Evolutionary conservation across 2,113 vertebrate species (phyloP), one percentile per base, ranked within the genome.

Genomic region (Oncorhynchus kisutch): DNA sequence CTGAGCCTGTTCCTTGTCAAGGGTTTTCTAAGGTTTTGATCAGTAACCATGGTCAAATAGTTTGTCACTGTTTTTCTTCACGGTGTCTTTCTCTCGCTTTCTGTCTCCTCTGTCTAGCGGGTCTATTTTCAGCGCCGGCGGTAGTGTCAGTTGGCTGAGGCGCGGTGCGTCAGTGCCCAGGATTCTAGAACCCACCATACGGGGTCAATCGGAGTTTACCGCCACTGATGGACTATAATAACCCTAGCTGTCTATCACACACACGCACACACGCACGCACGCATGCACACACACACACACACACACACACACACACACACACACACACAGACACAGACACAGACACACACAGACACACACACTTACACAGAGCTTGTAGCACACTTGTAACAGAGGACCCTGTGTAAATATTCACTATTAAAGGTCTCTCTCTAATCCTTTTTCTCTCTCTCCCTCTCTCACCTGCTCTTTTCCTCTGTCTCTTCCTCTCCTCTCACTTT

Each of bases 171-270:
- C 83, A 75, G 74, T 78, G 84, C 76, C 5, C 7, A 54, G 70
- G 78, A 82, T 82, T 87, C 66, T 74, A 86, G 81, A 76, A 84
- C 79, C 88, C 83, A 72, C 78, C 77, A 80, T 74, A 83, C 20
- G 80, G 88, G 89, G 88, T 89, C 87, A 83, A 7, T 18, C 12
- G 24, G 79, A 81, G 86, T 87, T 88, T 86, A 88, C 85, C 78
- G 79, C 85, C 82, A 88, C 85, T 76, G 73, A 81, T 81, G 75
- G 85, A 84, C 84, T 83, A 88, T 90, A 90, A 91, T 91, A 89
- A 90, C 89, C 82, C 84, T 74, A 75, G 77, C 84, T 90, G 90
- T 90, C 90, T 78, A 13, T 91, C 90, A 57, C 2, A 34, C 70
- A n/a, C 20, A 13, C 68, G 16, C 68, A 48, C 39, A 25, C 67